Percentiles rank a stretch among this genome's conserved stretches.
These are phyloP conservation scores for Pachyrhynchus sulphureomaculatus DNA, from an alignment of 1,140 invertebrate genomes.

Conservation along the genomic window DNA sequence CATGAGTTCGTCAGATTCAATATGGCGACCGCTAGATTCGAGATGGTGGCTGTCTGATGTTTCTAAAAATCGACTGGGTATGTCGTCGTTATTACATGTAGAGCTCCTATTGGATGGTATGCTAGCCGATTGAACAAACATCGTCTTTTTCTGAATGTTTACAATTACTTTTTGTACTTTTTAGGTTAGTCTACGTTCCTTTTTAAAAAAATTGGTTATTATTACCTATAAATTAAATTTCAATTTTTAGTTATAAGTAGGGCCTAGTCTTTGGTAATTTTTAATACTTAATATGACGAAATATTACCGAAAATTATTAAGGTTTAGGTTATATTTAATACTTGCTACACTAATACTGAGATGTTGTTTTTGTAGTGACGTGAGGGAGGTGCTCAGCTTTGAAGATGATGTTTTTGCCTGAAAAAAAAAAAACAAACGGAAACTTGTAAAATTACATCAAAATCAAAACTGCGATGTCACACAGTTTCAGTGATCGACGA, in stretches of 20 bases:
- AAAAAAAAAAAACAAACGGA: conserved; percentile 4
- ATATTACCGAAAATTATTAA: too few species aligned
- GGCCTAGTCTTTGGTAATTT: conserved; percentile 25
- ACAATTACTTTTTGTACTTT: not conserved
- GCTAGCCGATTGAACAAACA: conserved; percentile 20
- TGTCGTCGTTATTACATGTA: not conserved
- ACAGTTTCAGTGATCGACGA: too few species aligned
- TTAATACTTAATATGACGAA: conserved; percentile 13
- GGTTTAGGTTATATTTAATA: not conserved
- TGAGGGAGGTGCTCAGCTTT: too few species aligned
- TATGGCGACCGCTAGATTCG: not conserved
- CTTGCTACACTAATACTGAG: conserved; percentile 18
- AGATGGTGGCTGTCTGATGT: not conserved
- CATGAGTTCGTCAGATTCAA: conserved; percentile 41
- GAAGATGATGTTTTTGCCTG: not conserved
- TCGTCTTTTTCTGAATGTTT: not conserved
- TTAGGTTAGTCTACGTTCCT: not conserved
- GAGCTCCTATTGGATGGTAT: conserved; percentile 13
- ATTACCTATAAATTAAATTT: not conserved
- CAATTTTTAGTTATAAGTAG: not conserved
- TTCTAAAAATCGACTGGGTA: not conserved
- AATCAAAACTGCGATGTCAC: too few species aligned
- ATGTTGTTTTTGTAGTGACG: not conserved
- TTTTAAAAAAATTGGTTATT: not conserved
- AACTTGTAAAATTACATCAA: too few species aligned